Evolutionary conservation across 2,797 vertebrate species (phyloP).

Genomic region (Spinibarbus caldwelli): DNA sequence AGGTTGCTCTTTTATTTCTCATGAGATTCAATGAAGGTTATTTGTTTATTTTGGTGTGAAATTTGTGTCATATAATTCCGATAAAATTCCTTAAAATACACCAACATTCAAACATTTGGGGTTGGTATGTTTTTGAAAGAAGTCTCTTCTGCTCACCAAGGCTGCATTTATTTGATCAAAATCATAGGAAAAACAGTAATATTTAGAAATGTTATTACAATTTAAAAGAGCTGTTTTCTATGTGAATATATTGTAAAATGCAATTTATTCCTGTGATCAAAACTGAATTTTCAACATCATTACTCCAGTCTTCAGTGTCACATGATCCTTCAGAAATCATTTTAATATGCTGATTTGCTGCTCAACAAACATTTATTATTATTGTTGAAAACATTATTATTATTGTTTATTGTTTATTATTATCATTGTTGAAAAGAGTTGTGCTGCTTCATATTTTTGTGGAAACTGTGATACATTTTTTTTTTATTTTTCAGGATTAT

Average conservation of each 20-base stretch:
- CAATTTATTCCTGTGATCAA: not conserved
- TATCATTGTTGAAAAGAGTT: not conserved
- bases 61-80: not conserved
- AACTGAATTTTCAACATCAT: not conserved
- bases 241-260: not conserved
- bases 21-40: not conserved
- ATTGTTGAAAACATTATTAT: too few species aligned
- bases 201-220: not conserved
- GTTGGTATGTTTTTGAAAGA: not conserved
- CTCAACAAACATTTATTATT: not conserved
- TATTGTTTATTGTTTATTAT: too few species aligned
- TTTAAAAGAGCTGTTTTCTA: not conserved
- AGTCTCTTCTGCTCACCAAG: not conserved
- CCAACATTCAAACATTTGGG: not conserved
- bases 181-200: not conserved
- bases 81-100: not conserved
- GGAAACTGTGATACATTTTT: too few species aligned
- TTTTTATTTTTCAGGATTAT: not conserved
- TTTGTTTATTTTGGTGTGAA: not conserved
- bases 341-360: not conserved
- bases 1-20: not conserved
- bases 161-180: not conserved
- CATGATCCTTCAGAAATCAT: not conserved
- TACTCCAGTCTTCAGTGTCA: not conserved
- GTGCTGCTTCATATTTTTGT: not conserved